These are phyloP conservation scores for Drosophila meridionalis DNA, from an alignment of 2,888 invertebrate species.

Conservation along the genomic window DNA sequence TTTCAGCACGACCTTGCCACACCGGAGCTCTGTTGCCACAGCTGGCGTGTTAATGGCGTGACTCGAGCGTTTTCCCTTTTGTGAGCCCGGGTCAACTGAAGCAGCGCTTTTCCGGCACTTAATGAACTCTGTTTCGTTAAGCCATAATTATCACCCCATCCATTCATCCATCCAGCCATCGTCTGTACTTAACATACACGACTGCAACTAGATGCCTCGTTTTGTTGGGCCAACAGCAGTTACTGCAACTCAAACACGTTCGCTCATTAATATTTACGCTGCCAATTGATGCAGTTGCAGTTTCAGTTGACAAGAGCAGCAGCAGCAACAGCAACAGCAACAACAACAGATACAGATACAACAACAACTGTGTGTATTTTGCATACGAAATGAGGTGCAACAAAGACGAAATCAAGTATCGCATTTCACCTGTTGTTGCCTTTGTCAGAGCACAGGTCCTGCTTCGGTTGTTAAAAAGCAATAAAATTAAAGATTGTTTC, in stretches of 20 bases:
- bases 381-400: slow-evolving; percentile 52
- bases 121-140: slow-evolving; percentile 48
- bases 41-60: slow-evolving; percentile 30
- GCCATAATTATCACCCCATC: slow-evolving; percentile 63
- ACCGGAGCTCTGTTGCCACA: slow-evolving; percentile 28
- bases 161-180: slow-evolving; percentile 32
- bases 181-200: slow-evolving; percentile 20
- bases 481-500: background rate
- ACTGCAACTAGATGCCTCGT: slow-evolving; percentile 32
- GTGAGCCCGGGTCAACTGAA: slow-evolving; percentile 9
- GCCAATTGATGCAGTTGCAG: slow-evolving; percentile 68
- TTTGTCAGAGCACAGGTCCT: slow-evolving; percentile 38
- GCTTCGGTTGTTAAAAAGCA: slow-evolving; percentile 17
- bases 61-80: slow-evolving; percentile 33
- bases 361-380: slow-evolving; percentile 46
- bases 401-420: slow-evolving; percentile 14
- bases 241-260: slow-evolving; percentile 64
- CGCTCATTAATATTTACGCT: slow-evolving; percentile 73
- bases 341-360: slow-evolving; percentile 2
- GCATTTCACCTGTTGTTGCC: slow-evolving; percentile 34
- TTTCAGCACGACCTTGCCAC: slow-evolving; percentile 50
- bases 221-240: slow-evolving; percentile 43
- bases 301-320: slow-evolving; percentile 36
- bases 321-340: slow-evolving; percentile 25
- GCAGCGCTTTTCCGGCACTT: slow-evolving; percentile 51